Percentiles rank a stretch among this genome's conserved stretches.
These are phyloP conservation scores for Eupeodes latifasciatus DNA, from an alignment of 2,888 invertebrate species.

Conservation along the genomic window DNA sequence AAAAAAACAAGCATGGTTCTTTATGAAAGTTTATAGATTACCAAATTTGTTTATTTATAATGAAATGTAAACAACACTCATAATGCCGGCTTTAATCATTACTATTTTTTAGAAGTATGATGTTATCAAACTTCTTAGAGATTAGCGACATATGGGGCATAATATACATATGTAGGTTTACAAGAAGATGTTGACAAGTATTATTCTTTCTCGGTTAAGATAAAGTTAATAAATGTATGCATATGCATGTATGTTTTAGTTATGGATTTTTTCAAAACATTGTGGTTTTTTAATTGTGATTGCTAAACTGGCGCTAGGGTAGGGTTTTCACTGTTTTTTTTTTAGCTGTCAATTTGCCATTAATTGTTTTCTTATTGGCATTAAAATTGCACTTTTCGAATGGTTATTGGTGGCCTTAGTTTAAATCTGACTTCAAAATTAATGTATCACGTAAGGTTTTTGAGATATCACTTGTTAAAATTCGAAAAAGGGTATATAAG, in stretches of 20 bases:
- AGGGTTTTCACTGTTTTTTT: no score
- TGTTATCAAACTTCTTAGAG: conserved; percentile 35
- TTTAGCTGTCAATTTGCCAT: no score
- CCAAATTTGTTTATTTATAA: conserved; percentile 40
- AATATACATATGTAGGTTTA: not conserved
- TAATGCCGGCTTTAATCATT: conserved; percentile 50
- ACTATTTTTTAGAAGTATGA: conserved; percentile 36
- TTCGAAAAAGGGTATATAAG: no score
- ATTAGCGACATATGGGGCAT: not conserved
- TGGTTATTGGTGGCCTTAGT: no score
- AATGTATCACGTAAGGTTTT: no score
- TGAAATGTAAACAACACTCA: conserved; percentile 38
- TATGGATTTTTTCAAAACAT: not conserved
- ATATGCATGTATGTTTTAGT: no score
- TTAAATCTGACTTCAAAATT: no score
- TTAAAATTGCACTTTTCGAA: no score
- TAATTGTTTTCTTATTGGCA: no score
- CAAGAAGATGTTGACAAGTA: not conserved
- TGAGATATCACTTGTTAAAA: no score
- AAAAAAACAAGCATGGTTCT: not conserved
- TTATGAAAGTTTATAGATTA: conserved; percentile 16
- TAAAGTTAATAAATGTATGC: not conserved
- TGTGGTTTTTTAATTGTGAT: not conserved
- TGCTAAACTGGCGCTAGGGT: no score
- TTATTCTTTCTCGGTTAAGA: no score